Percentiles rank a stretch among this genome's conserved stretches.
Conservation (phyloP, 2,113 vertebrate species). For the Dicrurus megarhynchus region DNA sequence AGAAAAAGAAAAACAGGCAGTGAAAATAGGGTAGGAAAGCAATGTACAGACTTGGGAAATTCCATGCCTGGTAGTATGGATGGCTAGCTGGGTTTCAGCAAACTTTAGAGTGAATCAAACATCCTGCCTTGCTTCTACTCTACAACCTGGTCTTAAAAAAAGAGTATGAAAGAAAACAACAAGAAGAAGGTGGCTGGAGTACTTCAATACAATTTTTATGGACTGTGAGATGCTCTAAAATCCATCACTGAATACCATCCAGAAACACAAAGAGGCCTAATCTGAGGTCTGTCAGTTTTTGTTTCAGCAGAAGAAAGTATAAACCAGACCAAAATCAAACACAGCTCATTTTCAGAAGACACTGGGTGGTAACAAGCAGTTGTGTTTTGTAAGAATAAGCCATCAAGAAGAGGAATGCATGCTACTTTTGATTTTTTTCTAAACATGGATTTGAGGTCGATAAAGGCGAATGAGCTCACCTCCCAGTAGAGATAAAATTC, state of each 20-base stretch:
- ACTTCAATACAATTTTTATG: neutral
- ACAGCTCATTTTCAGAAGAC: conserved; percentile 16
- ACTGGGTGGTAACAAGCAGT: conserved; percentile 19
- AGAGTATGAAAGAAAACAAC: neutral
- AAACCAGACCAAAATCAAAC: conserved; percentile 7
- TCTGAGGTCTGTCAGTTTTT: neutral
- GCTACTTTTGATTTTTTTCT: conserved; percentile 23
- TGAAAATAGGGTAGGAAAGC: neutral
- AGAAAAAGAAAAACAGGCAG: neutral
- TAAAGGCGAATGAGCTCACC: conserved; percentile 39
- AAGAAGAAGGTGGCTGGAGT: neutral
- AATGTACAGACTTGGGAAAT: neutral
- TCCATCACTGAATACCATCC: neutral
- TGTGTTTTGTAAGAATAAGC: neutral
- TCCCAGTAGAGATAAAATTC: conserved; percentile 66
- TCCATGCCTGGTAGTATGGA: neutral
- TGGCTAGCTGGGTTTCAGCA: neutral
- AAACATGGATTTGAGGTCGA: conserved; percentile 31
- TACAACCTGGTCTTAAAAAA: neutral
- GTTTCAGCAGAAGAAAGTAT: neutral
- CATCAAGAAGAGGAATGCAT: neutral
- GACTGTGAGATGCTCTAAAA: neutral
- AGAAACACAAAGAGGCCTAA: neutral
- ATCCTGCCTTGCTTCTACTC: neutral
- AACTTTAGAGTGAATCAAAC: neutral